phyloP scores from a whole-genome alignment of 1,140 invertebrate species.

The Drosophila ficusphila region DNA sequence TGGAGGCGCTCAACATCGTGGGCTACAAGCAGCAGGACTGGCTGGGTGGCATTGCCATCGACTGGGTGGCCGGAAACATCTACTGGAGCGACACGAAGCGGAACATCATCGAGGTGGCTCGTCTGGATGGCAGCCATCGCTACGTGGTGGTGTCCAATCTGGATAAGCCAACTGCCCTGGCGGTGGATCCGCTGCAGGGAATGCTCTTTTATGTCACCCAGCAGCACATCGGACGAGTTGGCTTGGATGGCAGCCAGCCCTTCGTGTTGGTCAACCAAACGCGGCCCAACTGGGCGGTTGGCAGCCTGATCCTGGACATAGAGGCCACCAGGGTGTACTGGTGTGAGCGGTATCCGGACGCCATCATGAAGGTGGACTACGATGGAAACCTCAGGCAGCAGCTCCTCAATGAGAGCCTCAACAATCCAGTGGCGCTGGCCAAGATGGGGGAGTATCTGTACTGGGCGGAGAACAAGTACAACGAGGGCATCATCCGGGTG shows the following conservation, averaged over 20 bases:
- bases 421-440: constrained; percentile 90
- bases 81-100: constrained; percentile 96
- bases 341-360: constrained; percentile 91
- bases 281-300: constrained; percentile 86
- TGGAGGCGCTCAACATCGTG: constrained; percentile 85
- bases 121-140: constrained; percentile 91
- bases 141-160: constrained; percentile 91
- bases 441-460: constrained; percentile 75
- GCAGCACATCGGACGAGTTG: constrained; percentile 91
- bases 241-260: constrained; percentile 89
- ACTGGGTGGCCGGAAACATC: constrained; percentile 94
- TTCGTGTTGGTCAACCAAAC: constrained; percentile 85
- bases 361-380: constrained; percentile 91
- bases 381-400: constrained; percentile 90
- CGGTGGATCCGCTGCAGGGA: constrained; percentile 87
- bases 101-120: constrained; percentile 93
- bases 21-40: constrained; percentile 76
- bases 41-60: constrained; percentile 88
- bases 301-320: constrained; percentile 90
- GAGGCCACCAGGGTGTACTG: constrained; percentile 93
- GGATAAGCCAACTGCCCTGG: constrained; percentile 88
- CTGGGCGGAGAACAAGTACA: constrained; percentile 86
- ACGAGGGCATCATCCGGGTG: constrained; percentile 88
- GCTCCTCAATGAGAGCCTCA: constrained; percentile 89
- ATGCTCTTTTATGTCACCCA: constrained; percentile 93